A percentile compares a stretch with the other conserved stretches of the same genome.
Evolutionary conservation across 2,888 invertebrate species (phyloP).

Genomic region (Rhingia campestris): DNA sequence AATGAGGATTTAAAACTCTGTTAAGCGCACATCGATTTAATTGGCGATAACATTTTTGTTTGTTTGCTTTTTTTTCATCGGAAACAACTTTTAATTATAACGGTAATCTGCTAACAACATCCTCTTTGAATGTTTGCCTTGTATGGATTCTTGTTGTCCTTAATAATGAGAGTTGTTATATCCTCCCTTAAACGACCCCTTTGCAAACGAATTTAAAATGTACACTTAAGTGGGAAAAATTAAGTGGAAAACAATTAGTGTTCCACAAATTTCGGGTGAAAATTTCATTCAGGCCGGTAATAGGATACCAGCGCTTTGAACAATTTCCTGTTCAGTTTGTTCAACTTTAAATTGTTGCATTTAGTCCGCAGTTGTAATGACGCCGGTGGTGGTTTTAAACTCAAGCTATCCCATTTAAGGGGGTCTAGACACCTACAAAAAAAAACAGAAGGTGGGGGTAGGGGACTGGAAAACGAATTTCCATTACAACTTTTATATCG

Average conservation of each 20-base stretch:
- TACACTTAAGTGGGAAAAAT: neutral
- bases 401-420: slow-evolving; percentile 13
- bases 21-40: no score
- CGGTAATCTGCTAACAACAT: no score
- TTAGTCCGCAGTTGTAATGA: slow-evolving; percentile 26
- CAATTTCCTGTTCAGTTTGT: slow-evolving; percentile 49
- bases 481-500: slow-evolving; percentile 65
- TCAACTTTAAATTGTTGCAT: slow-evolving; percentile 49
- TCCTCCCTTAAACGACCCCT: no score
- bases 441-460: neutral
- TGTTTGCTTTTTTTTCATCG: no score
- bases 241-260: slow-evolving; percentile 18
- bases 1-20: no score
- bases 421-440: slow-evolving; percentile 1
- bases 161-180: no score
- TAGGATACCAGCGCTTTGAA: slow-evolving; percentile 29
- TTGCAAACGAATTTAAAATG: no score
- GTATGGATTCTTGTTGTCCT: no score
- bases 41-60: no score
- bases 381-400: slow-evolving; percentile 14
- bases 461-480: slow-evolving; percentile 26
- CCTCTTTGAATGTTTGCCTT: no score
- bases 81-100: no score
- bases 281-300: slow-evolving; percentile 33
- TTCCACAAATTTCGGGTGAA: slow-evolving; percentile 41